phyloP scores from a whole-genome alignment of 2,888 invertebrate species.

The Xestoiulus laeticollis region DNA sequence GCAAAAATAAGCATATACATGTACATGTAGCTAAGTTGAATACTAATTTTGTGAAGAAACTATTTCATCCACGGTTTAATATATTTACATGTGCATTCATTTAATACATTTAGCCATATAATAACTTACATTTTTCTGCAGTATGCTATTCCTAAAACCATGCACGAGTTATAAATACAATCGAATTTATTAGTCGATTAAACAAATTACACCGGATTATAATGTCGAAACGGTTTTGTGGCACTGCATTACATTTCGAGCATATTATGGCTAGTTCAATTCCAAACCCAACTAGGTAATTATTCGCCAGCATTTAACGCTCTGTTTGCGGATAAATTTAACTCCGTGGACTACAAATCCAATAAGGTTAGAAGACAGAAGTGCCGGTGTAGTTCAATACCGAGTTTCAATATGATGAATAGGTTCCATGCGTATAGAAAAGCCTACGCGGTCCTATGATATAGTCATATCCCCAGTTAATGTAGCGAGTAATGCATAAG shows the following conservation, averaged over 20 bases:
- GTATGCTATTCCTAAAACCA: neutral
- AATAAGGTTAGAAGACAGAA: neutral
- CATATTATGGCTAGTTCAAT: neutral
- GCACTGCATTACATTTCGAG: neutral
- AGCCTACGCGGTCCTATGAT: neutral
- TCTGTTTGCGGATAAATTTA: neutral
- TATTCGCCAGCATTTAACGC: neutral
- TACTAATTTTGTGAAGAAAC: too few relatives aligned
- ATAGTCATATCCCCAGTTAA: constrained; percentile 14
- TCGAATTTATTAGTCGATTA: neutral
- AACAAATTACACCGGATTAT: neutral
- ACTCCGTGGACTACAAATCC: neutral
- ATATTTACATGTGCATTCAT: too few relatives aligned
- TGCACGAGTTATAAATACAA: neutral
- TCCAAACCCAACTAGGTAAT: neutral
- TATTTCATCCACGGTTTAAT: too few relatives aligned
- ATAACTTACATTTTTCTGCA: too few relatives aligned
- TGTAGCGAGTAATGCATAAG: constrained; percentile 37
- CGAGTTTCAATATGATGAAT: constrained; percentile 6
- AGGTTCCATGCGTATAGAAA: neutral
- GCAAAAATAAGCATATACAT: too few relatives aligned
- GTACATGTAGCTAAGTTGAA: too few relatives aligned
- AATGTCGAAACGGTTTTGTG: neutral
- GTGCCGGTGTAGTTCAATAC: neutral
- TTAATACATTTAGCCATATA: too few relatives aligned